Evolutionary conservation across 2,888 invertebrate species (phyloP), one percentile per base, ranked within the genome.

Genomic region (Conistra vaccinii): DNA sequence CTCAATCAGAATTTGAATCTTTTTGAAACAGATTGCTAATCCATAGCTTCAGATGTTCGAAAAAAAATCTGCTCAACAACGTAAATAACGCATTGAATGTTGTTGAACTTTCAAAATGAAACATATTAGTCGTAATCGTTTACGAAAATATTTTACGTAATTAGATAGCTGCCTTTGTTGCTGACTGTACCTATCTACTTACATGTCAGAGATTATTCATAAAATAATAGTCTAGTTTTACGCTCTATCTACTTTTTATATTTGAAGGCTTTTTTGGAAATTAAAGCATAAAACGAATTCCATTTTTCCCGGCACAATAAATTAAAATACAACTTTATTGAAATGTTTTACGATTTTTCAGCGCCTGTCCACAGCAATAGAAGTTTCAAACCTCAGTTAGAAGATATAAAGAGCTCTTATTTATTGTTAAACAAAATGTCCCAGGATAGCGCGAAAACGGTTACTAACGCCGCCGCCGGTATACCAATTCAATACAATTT

Each of bases 331-430:
- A 17, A 60, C 26, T 35, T 68, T 69, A 79, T 48, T 81, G n/a
- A 62, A 63, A 39, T 62, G 29, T 58, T 78, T 68, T 78, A 78
- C 67, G 60, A 76, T 63, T 83, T 92, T 92, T 71, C 89, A 95
- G 95, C 89, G 55, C 76, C 81, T 17, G 87, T 85, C 68, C 88
- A 72, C 74, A 68, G 75, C 61, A 89, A 82, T 29, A 89, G 83
- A 90, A 90, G 87, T 82, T 96, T 92, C 78, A 95, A 92, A 76
- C 95, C 96, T 0, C 92, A 94, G 80, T 86, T 95, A 60, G 95
- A 95, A 87, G 95, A 96, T 60, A 95, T 96, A 74, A 92, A 95
- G 85, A 95, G 95, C 85, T 96, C 96, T 58, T 91, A 88, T 85
- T 84, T 95, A 71, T 85, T 96, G 67, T 73, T 95, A 71, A 93